Percentiles rank a stretch among this genome's conserved stretches.
These are phyloP conservation scores for Drosophila willistoni DNA, from an alignment of 1,140 invertebrate genomes.

Conservation along the genomic window DNA sequence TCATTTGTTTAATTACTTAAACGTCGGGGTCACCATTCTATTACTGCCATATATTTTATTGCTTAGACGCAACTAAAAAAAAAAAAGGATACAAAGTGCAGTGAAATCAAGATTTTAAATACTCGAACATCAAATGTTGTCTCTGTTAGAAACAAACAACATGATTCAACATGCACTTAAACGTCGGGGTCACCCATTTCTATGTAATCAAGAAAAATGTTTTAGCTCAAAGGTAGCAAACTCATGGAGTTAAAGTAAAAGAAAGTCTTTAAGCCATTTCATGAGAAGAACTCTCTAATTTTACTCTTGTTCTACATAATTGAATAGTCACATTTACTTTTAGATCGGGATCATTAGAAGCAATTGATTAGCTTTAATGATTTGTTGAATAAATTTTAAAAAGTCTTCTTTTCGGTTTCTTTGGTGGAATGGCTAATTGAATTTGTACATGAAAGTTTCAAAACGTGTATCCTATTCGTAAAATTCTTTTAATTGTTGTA, in stretches of 20 bases:
- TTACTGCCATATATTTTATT: background rate
- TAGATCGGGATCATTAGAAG: background rate
- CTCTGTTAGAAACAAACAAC: too few relatives aligned
- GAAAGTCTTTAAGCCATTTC: too few relatives aligned
- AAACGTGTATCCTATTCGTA: background rate
- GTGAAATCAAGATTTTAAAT: too few relatives aligned
- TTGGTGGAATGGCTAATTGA: background rate
- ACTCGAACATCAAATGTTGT: too few relatives aligned
- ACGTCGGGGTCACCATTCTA: slow-evolving; percentile 2
- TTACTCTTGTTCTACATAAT: background rate
- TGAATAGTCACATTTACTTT: background rate
- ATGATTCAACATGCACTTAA: too few relatives aligned
- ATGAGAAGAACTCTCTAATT: too few relatives aligned
- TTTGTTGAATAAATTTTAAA: background rate
- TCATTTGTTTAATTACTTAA: background rate
- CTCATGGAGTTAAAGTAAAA: too few relatives aligned
- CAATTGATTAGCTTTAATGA: background rate
- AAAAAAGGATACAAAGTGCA: background rate
- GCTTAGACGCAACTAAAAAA: background rate
- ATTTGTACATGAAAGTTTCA: background rate
- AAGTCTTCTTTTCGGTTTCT: background rate
- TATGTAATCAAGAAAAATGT: too few relatives aligned
- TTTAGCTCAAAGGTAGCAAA: too few relatives aligned
- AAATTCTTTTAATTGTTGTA: slow-evolving; percentile 1
- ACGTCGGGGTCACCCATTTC: background rate